Percentiles rank a stretch among this genome's conserved stretches.
phyloP scores from a whole-genome alignment of 1,140 invertebrate species.

The Drosophila fuyamai region DNA sequence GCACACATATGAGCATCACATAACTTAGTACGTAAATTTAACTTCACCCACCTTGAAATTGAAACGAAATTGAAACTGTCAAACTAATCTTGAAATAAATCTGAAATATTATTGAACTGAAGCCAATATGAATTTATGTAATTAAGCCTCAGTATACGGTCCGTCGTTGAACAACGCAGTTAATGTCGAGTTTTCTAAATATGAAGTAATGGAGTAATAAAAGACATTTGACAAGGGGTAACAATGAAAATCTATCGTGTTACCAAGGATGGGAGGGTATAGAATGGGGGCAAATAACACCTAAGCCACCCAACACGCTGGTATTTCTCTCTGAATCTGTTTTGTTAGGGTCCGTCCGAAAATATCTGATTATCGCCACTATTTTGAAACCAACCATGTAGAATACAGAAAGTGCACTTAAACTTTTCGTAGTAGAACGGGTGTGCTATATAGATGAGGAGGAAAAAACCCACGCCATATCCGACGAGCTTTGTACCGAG shows the following conservation, averaged over 20 bases:
- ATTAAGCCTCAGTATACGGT: background rate
- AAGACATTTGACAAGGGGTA: background rate
- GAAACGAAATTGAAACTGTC: background rate
- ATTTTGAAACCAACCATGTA: background rate
- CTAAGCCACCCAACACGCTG: constrained; percentile 2
- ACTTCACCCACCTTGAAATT: background rate
- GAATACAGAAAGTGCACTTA: background rate
- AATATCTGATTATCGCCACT: background rate
- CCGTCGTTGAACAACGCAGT: constrained; percentile 1
- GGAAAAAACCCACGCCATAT: background rate
- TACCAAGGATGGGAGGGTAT: constrained; percentile 1
- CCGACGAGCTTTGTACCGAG: constrained; percentile 1
- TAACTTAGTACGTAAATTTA: background rate
- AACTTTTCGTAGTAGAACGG: background rate
- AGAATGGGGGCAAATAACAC: constrained; percentile 1
- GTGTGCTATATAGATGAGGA: background rate
- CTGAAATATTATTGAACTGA: background rate
- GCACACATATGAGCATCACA: background rate
- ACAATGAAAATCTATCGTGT: background rate
- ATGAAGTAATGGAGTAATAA: background rate
- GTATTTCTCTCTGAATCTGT: background rate
- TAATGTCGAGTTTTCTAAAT: background rate
- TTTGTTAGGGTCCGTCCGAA: background rate
- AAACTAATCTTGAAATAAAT: background rate
- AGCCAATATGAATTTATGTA: no score